Evolutionary conservation across 2,888 invertebrate species (phyloP), one percentile per base, ranked within the genome.

Genomic region (Xanthia icteritia): DNA sequence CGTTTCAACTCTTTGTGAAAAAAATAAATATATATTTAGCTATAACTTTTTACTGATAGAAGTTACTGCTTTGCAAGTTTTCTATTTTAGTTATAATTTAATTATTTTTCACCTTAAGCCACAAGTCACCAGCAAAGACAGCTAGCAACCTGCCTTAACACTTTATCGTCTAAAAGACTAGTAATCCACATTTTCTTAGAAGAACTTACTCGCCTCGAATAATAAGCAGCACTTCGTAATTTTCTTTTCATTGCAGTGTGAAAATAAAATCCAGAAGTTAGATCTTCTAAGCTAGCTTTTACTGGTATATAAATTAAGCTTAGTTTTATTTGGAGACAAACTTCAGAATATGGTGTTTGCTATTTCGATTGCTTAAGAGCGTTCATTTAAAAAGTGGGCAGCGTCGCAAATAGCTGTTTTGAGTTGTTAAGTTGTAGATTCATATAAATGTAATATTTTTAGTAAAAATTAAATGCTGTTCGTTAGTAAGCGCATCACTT

Each of bases 161-260:
- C 23, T 72, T 78, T 36, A 65, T 61, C 60, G 56, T 56, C 56
- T 39, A 11, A 42, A 56, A 63, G 48, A 56, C 36, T 48, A 56
- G 66, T 74, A 67, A 80, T 66, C 58, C 69, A 45, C 58, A 31
- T 67, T 74, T 31, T 20, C 69, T 74, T 54, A 15, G 36, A 66
- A 74, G 54, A 61, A 65, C 69, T 63, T 66, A 69, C 74, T 31
- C 48, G 84, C 68, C 45, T 39, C 54, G 84, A 82, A 82, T 82
- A 84, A 36, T 56, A 82, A 84, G 70, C 5, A 80, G 80, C 68
- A 80, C 69, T 84, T 20, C 8, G 74, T 80, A 84, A 70, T 82
- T 70, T 74, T 70, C 74, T 67, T 80, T 84, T 67, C 75, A 84
- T 75, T 82, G 58, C 81, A n/a, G 54, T 56, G 70, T 70, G 56